phyloP scores from a whole-genome alignment of 2,113 vertebrate species.

The Carettochelys insculpta region DNA sequence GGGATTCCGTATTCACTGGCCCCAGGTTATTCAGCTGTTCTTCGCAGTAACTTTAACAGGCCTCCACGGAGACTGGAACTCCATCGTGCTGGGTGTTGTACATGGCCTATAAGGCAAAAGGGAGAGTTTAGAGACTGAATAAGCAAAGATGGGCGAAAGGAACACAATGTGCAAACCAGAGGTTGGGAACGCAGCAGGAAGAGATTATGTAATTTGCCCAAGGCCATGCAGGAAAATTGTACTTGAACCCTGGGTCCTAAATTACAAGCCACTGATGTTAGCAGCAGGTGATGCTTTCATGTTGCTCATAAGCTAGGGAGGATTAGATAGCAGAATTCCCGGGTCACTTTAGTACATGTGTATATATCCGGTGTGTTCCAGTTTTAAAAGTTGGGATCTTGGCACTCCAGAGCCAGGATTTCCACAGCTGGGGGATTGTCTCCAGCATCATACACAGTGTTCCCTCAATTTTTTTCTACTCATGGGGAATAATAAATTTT shows the following conservation, averaged over 20 bases:
- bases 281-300: too few species aligned
- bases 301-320: too few species aligned
- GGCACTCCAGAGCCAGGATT: background rate
- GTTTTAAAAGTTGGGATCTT: background rate
- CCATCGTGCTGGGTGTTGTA: too few species aligned
- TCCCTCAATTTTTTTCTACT: too few species aligned
- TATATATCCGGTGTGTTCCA: background rate
- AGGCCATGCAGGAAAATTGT: background rate
- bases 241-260: fast-evolving
- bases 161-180: too few species aligned
- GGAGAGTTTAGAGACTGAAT: too few species aligned
- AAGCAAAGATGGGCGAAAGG: background rate
- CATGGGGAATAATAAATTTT: too few species aligned
- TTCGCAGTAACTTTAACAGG: background rate
- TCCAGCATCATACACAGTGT: too few species aligned
- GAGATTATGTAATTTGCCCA: fast-evolving
- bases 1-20: fast-evolving
- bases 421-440: too few species aligned
- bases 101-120: too few species aligned
- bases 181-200: background rate
- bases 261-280: background rate
- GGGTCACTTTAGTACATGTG: background rate
- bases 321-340: too few species aligned
- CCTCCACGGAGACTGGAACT: fast-evolving
- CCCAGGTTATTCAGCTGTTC: fast-evolving